phyloP scores from a whole-genome alignment of 2,113 vertebrate genomes.

The Heliornis fulica region DNA sequence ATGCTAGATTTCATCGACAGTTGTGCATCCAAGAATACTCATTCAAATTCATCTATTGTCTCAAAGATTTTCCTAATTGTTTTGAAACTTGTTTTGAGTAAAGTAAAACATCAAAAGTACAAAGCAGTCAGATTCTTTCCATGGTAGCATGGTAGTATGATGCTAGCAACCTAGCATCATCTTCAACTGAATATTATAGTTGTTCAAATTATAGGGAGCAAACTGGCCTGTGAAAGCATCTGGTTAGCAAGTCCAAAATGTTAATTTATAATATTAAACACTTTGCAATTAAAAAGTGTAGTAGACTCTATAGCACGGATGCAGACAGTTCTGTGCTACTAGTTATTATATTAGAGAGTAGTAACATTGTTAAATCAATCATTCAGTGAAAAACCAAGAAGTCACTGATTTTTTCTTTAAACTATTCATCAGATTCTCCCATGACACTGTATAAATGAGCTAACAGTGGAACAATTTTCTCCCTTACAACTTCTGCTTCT shows the following conservation, averaged over 20 bases:
- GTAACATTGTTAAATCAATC: neutral
- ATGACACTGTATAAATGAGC: neutral
- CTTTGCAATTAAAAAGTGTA: neutral
- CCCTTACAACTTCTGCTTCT: neutral
- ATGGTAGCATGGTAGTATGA: neutral
- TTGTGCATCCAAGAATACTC: neutral
- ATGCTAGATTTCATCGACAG: neutral
- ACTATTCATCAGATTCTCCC: neutral
- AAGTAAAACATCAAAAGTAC: neutral
- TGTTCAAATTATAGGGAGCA: neutral
- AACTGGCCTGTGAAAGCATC: neutral
- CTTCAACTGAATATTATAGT: neutral
- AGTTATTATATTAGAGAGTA: neutral
- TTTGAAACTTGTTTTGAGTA: neutral
- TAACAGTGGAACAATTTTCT: neutral
- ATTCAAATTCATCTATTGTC: neutral
- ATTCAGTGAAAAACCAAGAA: neutral
- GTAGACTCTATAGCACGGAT: neutral
- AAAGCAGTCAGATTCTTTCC: neutral
- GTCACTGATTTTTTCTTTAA: neutral
- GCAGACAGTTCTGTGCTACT: neutral
- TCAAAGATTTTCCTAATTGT: neutral
- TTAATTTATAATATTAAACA: neutral
- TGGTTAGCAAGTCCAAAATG: neutral
- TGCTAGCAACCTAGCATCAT: neutral